phyloP scores from a whole-genome alignment of 2,113 vertebrate species.

The Malurus melanocephalus region DNA sequence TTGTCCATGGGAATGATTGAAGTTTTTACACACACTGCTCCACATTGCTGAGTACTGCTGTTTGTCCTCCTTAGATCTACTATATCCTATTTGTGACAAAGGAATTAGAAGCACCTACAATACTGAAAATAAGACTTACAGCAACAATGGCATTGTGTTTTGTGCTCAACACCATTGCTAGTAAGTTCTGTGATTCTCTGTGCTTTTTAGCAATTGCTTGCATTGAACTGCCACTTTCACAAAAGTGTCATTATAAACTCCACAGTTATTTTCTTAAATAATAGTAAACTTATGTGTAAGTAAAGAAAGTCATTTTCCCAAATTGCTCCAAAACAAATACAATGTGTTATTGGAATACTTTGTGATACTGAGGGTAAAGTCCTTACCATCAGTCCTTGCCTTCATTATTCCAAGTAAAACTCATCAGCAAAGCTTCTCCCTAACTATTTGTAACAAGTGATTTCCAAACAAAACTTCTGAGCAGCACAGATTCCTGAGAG shows the following conservation, averaged over 20 bases:
- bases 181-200: background rate
- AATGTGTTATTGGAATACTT: background rate
- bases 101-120: background rate
- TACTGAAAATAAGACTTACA: background rate
- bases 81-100: background rate
- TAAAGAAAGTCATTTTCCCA: background rate
- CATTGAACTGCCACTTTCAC: background rate
- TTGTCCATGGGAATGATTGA: fast-evolving
- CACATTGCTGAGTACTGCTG: background rate
- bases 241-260: background rate
- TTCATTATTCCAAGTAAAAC: background rate
- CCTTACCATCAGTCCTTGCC: background rate
- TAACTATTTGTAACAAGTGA: background rate
- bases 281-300: background rate
- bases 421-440: background rate
- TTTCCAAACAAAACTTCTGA: background rate
- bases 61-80: background rate
- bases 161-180: background rate
- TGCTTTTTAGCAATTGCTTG: background rate
- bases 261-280: background rate
- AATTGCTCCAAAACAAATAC: background rate
- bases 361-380: background rate
- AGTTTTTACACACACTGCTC: background rate
- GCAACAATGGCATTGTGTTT: background rate
- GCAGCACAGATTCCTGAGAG: background rate